These are phyloP conservation scores for Drosophila nikananu DNA, from an alignment of 1,140 invertebrate genomes.

Conservation along the genomic window DNA sequence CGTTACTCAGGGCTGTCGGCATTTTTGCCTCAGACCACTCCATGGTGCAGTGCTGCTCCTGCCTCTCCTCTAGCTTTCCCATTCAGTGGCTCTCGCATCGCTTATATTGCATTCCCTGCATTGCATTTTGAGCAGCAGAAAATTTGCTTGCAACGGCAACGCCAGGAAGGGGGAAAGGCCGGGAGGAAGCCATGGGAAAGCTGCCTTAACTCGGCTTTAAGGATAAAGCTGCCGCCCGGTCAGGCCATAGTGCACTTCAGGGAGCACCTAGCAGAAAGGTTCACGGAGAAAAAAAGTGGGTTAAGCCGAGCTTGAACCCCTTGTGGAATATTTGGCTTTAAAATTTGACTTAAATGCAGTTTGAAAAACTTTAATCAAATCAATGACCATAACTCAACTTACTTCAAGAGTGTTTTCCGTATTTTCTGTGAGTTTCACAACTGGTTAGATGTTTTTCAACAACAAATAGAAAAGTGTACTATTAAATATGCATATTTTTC, in stretches of 20 bases:
- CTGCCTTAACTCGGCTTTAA: slow-evolving; percentile 47
- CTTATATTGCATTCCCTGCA: slow-evolving; percentile 67
- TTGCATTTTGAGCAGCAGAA: slow-evolving; percentile 46
- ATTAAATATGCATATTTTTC: not conserved
- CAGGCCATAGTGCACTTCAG: slow-evolving; percentile 40
- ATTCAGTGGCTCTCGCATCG: slow-evolving; percentile 44
- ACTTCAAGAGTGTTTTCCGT: too few relatives aligned
- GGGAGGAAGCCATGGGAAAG: slow-evolving; percentile 22
- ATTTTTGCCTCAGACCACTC: slow-evolving; percentile 2
- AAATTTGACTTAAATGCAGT: not conserved
- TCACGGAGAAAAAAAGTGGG: slow-evolving; percentile 12
- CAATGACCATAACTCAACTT: too few relatives aligned
- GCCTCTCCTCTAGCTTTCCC: slow-evolving; percentile 6
- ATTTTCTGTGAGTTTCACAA: too few relatives aligned
- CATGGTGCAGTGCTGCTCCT: slow-evolving; percentile 1
- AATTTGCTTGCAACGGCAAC: slow-evolving; percentile 47
- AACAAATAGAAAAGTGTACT: not conserved
- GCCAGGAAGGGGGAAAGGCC: not conserved
- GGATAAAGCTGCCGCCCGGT: slow-evolving; percentile 40
- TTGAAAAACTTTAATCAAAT: too few relatives aligned
- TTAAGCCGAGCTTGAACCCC: not conserved
- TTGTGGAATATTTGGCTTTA: not conserved
- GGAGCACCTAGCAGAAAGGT: not conserved
- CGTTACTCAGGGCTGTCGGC: not conserved
- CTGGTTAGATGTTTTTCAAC: not conserved